A percentile compares a stretch with the other conserved stretches of the same genome.
Conservation (phyloP, 2,113 vertebrate genomes). For the Lophotis ruficrista region DNA sequence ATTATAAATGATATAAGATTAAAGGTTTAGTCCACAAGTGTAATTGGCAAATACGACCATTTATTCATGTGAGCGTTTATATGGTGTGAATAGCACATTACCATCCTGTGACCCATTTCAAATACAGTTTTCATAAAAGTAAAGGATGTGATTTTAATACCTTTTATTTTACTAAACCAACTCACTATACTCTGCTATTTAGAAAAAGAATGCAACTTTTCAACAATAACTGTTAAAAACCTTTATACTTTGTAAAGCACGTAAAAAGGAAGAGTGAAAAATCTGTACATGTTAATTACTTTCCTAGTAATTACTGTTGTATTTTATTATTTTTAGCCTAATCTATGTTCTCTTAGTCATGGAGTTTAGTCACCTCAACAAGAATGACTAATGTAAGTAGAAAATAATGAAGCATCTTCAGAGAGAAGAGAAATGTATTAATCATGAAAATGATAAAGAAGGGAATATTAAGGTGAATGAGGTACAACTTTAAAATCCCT, state of each 20-base stretch:
- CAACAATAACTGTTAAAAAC: not conserved
- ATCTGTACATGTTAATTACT: conserved; percentile 34
- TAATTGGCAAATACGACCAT: not conserved
- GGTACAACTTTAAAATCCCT: not conserved
- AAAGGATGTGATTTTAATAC: not conserved
- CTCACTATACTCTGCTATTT: not conserved
- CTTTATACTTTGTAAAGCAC: not conserved
- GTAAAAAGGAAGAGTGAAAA: not conserved
- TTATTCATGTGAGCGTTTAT: not conserved
- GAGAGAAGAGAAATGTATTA: not conserved
- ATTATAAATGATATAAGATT: not conserved
- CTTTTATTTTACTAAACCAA: not conserved
- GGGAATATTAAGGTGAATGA: not conserved
- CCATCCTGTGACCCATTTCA: not conserved
- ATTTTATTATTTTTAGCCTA: conserved; percentile 64
- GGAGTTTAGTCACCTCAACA: conserved; percentile 48
- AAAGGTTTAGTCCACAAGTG: not conserved
- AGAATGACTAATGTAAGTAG: conserved; percentile 44
- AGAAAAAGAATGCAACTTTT: not conserved
- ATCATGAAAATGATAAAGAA: not conserved
- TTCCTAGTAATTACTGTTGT: conserved; percentile 23
- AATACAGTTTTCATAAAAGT: not conserved
- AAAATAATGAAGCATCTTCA: conserved; percentile 41
- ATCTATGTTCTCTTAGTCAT: conserved; percentile 53
- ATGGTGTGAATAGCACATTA: not conserved